A percentile compares a stretch with the other conserved stretches of the same genome.
phyloP scores from a whole-genome alignment of 2,113 vertebrate genomes.

The Oreochromis niloticus region DNA sequence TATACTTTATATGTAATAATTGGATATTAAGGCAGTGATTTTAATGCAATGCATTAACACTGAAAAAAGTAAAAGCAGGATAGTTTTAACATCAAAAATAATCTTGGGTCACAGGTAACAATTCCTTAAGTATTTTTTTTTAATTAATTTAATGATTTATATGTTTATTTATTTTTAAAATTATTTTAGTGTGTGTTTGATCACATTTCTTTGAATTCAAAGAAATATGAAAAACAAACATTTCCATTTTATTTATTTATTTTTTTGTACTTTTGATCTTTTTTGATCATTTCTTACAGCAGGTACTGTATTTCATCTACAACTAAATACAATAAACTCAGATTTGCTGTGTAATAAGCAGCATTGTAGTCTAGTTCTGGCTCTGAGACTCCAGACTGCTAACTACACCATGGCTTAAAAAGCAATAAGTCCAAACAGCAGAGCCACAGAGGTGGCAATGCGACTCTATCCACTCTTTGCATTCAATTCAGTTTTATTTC shows the following conservation, averaged over 20 bases:
- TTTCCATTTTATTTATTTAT: too few species aligned
- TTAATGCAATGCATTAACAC: too few species aligned
- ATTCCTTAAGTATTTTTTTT: too few species aligned
- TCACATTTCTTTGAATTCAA: too few species aligned
- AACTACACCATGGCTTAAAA: neutral
- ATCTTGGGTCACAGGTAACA: too few species aligned
- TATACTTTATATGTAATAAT: too few species aligned
- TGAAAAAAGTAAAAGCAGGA: too few species aligned
- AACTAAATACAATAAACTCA: neutral
- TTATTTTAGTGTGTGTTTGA: neutral
- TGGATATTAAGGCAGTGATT: too few species aligned
- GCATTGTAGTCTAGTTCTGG: neutral
- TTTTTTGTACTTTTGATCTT: too few species aligned
- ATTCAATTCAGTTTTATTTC: accelerated
- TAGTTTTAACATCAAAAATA: too few species aligned
- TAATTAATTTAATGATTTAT: neutral
- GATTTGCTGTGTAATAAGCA: neutral
- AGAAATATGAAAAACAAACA: too few species aligned
- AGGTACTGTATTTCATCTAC: neutral
- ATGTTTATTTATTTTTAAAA: neutral
- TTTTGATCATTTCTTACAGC: neutral
- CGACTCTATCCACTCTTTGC: neutral
- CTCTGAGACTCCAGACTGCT: neutral
- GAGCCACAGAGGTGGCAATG: neutral
- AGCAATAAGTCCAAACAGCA: neutral